Conservation (phyloP, 2,113 vertebrate genomes). For the Prolemur simus region DNA sequence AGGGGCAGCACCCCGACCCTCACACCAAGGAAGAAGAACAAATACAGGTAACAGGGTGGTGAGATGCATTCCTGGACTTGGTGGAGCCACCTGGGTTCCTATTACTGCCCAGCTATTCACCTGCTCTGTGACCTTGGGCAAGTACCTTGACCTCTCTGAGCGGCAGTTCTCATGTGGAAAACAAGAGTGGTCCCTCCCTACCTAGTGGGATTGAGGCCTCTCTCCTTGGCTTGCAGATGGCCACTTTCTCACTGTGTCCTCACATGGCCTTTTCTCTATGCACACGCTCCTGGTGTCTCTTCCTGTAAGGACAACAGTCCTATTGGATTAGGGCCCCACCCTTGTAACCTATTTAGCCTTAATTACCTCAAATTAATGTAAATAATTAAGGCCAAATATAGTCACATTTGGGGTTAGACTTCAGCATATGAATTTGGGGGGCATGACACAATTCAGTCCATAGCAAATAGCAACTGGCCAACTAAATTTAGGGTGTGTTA, state of each 20-base stretch:
- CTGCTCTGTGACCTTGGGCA: neutral
- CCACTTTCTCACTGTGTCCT: neutral
- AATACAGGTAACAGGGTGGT: slow-evolving; percentile 77
- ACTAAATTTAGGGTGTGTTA: neutral
- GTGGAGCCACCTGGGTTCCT: neutral
- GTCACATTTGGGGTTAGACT: neutral
- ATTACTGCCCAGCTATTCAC: neutral
- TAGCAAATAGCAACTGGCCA: neutral
- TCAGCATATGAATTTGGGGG: neutral
- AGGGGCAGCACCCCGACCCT: slow-evolving; percentile 30
- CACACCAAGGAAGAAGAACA: slow-evolving; percentile 76
- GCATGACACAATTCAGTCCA: neutral
- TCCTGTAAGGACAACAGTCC: neutral
- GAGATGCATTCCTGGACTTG: neutral
- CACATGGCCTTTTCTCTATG: neutral
- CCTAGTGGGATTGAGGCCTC: neutral
- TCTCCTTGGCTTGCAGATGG: neutral
- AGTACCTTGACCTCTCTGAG: neutral
- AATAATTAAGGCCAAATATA: neutral
- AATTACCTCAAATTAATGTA: neutral
- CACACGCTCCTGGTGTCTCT: neutral
- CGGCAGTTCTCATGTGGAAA: neutral
- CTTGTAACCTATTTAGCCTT: neutral
- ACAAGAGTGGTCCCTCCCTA: neutral
- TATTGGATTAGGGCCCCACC: neutral